Conservation (phyloP, 1,140 invertebrate genomes). For the Rhopalosiphum padi region DNA sequence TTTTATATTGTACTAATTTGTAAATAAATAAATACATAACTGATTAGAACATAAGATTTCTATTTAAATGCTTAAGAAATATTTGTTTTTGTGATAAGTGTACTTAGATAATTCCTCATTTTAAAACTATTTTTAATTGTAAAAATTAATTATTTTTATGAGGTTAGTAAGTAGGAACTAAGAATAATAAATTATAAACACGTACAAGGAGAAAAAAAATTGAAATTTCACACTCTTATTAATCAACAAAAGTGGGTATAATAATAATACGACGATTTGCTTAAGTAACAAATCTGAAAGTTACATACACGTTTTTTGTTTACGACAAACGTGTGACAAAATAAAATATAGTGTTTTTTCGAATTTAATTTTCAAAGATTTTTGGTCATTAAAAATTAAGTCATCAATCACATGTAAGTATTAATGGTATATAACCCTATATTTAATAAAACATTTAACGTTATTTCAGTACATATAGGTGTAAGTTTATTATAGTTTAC, state of each 20-base stretch:
- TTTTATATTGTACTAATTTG: too few relatives aligned
- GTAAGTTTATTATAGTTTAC: background rate
- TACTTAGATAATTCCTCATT: background rate
- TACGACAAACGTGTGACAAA: background rate
- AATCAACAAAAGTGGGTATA: background rate
- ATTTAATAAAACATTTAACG: background rate
- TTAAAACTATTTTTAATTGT: background rate
- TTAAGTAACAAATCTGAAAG: background rate
- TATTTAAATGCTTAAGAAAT: too few relatives aligned
- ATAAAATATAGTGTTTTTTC: background rate
- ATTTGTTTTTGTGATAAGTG: too few relatives aligned
- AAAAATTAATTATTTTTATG: background rate
- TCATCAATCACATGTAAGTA: background rate
- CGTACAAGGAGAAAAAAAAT: background rate
- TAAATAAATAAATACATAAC: too few relatives aligned
- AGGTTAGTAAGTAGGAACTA: background rate
- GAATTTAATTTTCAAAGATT: background rate
- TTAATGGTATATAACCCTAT: too few relatives aligned
- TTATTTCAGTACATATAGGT: constrained; percentile 6
- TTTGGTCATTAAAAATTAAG: background rate
- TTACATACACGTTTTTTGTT: background rate
- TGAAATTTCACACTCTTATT: background rate
- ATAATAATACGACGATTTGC: background rate
- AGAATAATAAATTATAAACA: background rate
- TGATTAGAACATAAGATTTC: too few relatives aligned